Percentiles rank a stretch among this genome's conserved stretches.
These are phyloP conservation scores for Atherinomorus stipes DNA, from an alignment of 2,113 vertebrate genomes.

Conservation along the genomic window DNA sequence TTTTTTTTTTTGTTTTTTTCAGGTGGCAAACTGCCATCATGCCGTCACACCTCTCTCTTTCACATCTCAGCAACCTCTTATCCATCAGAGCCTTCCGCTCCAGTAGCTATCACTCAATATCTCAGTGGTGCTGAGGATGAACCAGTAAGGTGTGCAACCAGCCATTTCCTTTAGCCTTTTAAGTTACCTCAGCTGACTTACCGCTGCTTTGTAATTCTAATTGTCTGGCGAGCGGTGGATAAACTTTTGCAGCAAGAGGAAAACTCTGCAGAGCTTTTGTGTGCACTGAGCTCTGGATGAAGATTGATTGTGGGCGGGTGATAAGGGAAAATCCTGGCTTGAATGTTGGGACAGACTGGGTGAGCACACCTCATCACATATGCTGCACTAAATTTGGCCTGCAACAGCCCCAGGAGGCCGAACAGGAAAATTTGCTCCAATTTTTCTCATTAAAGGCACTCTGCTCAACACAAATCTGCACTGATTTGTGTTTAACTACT, in stretches of 20 bases:
- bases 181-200: slow-evolving; percentile 44
- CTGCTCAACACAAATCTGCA: slow-evolving; percentile 26
- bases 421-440: slow-evolving; percentile 46
- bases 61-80: slow-evolving; percentile 49
- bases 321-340: slow-evolving; percentile 53
- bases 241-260: slow-evolving; percentile 2
- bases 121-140: slow-evolving; percentile 57
- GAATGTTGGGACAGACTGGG: slow-evolving; percentile 58
- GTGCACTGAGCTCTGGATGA: slow-evolving; percentile 28
- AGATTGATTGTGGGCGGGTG: slow-evolving; percentile 42
- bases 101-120: slow-evolving; percentile 74
- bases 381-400: slow-evolving; percentile 67
- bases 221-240: background rate
- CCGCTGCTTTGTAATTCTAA: slow-evolving; percentile 14
- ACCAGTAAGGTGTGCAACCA: slow-evolving; percentile 47
- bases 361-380: slow-evolving; percentile 69
- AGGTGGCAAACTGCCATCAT: slow-evolving; percentile 55
- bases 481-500: slow-evolving; percentile 23
- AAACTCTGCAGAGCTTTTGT: slow-evolving; percentile 20
- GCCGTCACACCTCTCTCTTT: slow-evolving; percentile 59
- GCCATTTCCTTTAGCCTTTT: slow-evolving; percentile 48
- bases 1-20: slow-evolving; percentile 1
- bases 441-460: slow-evolving; percentile 47
- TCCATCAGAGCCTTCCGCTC: slow-evolving; percentile 69
- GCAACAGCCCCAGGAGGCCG: slow-evolving; percentile 41